Conservation (phyloP, 1,140 invertebrate species). For the Pseudomyrmex concolor region DNA sequence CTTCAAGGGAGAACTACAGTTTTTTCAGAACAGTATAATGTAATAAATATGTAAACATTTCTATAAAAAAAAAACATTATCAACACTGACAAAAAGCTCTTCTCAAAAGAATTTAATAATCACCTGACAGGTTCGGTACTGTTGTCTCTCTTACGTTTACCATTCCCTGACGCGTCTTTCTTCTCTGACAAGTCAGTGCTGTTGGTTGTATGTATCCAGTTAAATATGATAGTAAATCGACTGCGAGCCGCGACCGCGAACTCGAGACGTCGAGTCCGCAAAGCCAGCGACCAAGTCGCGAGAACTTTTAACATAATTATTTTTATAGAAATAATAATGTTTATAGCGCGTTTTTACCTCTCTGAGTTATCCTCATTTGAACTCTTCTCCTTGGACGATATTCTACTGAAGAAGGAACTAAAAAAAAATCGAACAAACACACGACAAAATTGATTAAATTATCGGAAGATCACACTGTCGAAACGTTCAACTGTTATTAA, state of each 20-base stretch:
- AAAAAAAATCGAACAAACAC: background rate
- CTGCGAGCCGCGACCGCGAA: constrained; percentile 1
- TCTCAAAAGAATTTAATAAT: constrained; percentile 1
- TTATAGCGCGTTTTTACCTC: constrained; percentile 33
- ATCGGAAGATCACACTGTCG: constrained; percentile 16
- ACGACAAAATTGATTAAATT: constrained; percentile 65
- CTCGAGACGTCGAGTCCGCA: constrained; percentile 13
- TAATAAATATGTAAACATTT: constrained; percentile 19
- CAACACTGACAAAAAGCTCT: constrained; percentile 17
- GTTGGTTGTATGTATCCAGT: constrained; percentile 67
- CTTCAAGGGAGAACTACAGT: constrained; percentile 60
- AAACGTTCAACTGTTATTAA: background rate
- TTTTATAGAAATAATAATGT: constrained; percentile 20
- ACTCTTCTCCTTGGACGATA: constrained; percentile 56
- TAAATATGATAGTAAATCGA: constrained; percentile 56
- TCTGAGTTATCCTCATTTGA: constrained; percentile 7
- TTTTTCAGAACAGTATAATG: background rate
- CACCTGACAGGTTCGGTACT: constrained; percentile 45
- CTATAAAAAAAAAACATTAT: background rate
- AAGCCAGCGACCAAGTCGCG: constrained; percentile 20
- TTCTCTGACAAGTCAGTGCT: constrained; percentile 48
- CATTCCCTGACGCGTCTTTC: constrained; percentile 24
- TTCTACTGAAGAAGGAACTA: constrained; percentile 72
- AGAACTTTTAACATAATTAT: constrained; percentile 65
- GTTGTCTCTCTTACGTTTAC: constrained; percentile 69